Conservation (phyloP, 2,797 vertebrate genomes). For the Octomys mimax region DNA sequence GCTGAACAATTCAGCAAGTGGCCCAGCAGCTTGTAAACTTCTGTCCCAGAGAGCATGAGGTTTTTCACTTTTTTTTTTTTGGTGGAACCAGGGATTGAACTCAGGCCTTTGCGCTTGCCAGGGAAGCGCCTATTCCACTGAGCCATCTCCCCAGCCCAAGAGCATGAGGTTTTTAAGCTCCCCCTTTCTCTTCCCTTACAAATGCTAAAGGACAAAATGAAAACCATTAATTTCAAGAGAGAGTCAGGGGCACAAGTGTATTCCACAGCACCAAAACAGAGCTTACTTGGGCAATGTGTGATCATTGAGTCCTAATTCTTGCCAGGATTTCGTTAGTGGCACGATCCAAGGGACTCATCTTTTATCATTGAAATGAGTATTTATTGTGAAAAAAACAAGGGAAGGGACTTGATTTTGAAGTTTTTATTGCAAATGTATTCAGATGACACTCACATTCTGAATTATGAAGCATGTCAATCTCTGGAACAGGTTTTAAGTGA, state of each 20-base stretch:
- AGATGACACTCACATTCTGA: constrained; percentile 29
- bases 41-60: background rate
- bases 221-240: constrained; percentile 19
- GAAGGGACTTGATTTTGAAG: constrained; percentile 23
- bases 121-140: no score
- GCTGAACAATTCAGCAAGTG: background rate
- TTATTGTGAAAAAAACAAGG: constrained; percentile 15
- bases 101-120: no score
- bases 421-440: background rate
- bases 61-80: no score
- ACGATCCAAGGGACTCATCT: background rate
- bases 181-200: background rate
- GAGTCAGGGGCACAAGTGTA: background rate
- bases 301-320: background rate
- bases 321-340: background rate
- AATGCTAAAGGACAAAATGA: constrained; percentile 21
- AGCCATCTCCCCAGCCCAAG: no score
- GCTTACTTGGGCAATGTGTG: background rate
- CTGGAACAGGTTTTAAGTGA: constrained; percentile 37
- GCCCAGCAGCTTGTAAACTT: background rate
- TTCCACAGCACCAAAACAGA: background rate
- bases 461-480: background rate
- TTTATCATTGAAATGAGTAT: background rate
- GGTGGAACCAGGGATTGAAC: no score
- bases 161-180: background rate